Conservation (phyloP, 2,113 vertebrate genomes). For the Odobenus rosmarus region DNA sequence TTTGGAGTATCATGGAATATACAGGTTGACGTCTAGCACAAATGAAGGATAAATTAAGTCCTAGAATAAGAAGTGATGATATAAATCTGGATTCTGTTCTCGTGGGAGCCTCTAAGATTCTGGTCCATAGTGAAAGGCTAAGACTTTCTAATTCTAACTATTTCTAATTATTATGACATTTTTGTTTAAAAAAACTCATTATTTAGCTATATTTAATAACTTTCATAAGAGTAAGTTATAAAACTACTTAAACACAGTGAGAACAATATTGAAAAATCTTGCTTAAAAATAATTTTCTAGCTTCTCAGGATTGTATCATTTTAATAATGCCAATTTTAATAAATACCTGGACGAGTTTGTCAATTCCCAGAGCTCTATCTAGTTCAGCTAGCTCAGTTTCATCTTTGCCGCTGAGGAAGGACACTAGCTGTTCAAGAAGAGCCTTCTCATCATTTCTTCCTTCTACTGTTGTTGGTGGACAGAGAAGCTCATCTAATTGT, state of each 20-base stretch:
- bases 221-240: slow-evolving; percentile 40
- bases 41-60: slow-evolving; percentile 37
- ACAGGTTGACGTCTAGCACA: not conserved
- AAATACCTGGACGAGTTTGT: slow-evolving; percentile 95
- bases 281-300: slow-evolving; percentile 22
- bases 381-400: slow-evolving; percentile 95
- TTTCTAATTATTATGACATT: not conserved
- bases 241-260: not conserved
- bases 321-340: not conserved
- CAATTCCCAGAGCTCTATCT: slow-evolving; percentile 95
- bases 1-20: not conserved
- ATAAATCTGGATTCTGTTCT: slow-evolving; percentile 41
- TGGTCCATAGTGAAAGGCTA: not conserved
- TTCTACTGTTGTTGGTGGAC: slow-evolving; percentile 93
- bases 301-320: not conserved
- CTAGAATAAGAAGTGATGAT: slow-evolving; percentile 39
- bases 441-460: slow-evolving; percentile 95
- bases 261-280: not conserved
- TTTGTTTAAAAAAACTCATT: slow-evolving; percentile 24
- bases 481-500: slow-evolving; percentile 94
- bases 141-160: not conserved
- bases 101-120: not conserved
- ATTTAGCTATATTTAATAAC: slow-evolving; percentile 45
- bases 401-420: slow-evolving; percentile 97
- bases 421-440: slow-evolving; percentile 94